Conservation (phyloP, 2,888 invertebrate genomes). For the Linnaemya vulpina region DNA sequence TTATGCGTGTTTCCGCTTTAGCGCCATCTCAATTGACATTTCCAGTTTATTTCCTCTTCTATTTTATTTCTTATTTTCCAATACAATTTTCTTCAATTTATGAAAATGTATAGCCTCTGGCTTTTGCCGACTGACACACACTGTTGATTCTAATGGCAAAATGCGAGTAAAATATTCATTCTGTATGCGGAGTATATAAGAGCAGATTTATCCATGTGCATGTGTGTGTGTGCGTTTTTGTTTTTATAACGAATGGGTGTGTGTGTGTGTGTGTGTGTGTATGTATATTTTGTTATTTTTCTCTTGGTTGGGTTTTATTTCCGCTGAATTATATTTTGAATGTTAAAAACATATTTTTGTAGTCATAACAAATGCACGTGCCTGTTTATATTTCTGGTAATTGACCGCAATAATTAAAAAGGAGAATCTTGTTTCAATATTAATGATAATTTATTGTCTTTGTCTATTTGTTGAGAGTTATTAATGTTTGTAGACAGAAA, state of each 20-base stretch:
- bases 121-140: background rate
- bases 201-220: too few relatives aligned
- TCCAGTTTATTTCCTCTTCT: background rate
- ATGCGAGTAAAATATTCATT: background rate
- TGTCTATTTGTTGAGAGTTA: background rate
- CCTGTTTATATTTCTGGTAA: background rate
- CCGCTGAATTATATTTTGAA: background rate
- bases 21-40: slow-evolving; percentile 20
- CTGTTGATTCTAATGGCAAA: background rate
- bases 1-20: slow-evolving; percentile 18
- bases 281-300: background rate
- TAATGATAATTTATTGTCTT: background rate
- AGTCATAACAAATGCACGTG: background rate
- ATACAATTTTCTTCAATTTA: background rate
- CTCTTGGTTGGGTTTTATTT: background rate
- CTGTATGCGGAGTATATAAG: too few relatives aligned
- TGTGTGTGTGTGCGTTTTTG: too few relatives aligned
- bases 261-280: background rate
- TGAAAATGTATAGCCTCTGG: background rate
- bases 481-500: too few relatives aligned
- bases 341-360: background rate
- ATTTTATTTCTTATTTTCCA: slow-evolving; percentile 10
- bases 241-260: background rate
- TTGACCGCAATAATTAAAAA: background rate
- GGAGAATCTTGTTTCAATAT: background rate